Percentiles rank a stretch among this genome's conserved stretches.
Conservation (phyloP, 1,140 invertebrate species). For the Eumaeus atala region DNA sequence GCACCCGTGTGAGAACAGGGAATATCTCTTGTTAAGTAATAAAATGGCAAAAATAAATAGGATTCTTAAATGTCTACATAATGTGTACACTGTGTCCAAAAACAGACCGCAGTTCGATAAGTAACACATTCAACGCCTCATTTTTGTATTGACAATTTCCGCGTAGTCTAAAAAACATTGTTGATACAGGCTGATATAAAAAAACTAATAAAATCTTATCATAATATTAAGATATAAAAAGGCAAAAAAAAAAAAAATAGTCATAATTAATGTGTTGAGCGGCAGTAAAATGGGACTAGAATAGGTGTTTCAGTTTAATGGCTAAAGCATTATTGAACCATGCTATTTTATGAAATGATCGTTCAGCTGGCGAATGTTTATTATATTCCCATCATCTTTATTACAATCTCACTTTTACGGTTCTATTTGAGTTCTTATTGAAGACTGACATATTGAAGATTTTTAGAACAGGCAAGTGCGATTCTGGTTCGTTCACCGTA, state of each 20-base stretch:
- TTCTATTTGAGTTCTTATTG: background rate
- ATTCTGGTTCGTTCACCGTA: too few species aligned
- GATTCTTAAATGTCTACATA: too few species aligned
- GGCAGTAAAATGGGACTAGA: constrained; percentile 47
- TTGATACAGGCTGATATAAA: constrained; percentile 20
- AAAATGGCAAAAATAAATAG: too few species aligned
- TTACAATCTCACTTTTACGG: background rate
- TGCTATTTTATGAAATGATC: constrained; percentile 35
- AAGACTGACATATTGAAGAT: background rate
- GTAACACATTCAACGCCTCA: too few species aligned
- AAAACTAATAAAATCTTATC: constrained; percentile 35
- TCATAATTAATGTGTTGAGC: constrained; percentile 50
- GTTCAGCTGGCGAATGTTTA: constrained; percentile 19
- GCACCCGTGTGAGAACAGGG: too few species aligned
- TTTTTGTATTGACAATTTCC: too few species aligned
- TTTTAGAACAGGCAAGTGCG: too few species aligned
- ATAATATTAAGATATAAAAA: constrained; percentile 38
- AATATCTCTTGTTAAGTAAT: too few species aligned
- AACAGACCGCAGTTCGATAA: too few species aligned
- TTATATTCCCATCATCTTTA: constrained; percentile 2
- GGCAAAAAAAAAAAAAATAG: constrained; percentile 39
- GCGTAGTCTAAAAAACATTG: too few species aligned
- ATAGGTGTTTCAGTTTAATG: constrained; percentile 54
- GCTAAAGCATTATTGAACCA: constrained; percentile 33
- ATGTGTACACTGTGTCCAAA: too few species aligned